phyloP scores from a whole-genome alignment of 2,888 invertebrate species.

The Luffia ferchaultella region DNA sequence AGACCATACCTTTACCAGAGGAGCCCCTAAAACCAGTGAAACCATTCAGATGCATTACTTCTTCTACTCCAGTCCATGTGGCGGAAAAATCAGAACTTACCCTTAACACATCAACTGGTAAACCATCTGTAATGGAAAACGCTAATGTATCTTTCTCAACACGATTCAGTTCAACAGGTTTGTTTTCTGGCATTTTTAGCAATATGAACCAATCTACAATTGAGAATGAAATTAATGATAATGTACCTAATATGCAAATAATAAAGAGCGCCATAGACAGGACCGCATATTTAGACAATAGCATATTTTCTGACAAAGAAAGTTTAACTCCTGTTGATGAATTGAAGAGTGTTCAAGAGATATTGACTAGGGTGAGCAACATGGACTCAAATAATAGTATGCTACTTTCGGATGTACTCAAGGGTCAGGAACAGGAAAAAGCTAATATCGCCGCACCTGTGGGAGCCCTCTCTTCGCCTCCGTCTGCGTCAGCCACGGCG shows the following conservation, averaged over 20 bases:
- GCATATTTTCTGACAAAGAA: constrained; percentile 43
- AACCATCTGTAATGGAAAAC: constrained; percentile 35
- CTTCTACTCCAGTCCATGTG: constrained; percentile 15
- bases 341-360: constrained; percentile 54
- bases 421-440: constrained; percentile 24
- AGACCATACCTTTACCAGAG: constrained; percentile 47
- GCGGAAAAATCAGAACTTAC: constrained; percentile 2
- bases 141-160: constrained; percentile 38
- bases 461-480: constrained; percentile 22
- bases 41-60: constrained; percentile 21
- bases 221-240: constrained; percentile 40
- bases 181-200: constrained; percentile 54
- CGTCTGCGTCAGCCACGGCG: too few species aligned
- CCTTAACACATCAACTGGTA: constrained; percentile 20
- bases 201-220: constrained; percentile 43
- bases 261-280: constrained; percentile 62
- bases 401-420: constrained; percentile 52
- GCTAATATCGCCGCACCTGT: constrained; percentile 19
- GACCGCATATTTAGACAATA: constrained; percentile 54
- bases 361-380: constrained; percentile 56
- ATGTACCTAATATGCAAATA: constrained; percentile 51
- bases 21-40: constrained; percentile 22
- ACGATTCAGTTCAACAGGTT: constrained; percentile 45
- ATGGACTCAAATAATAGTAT: constrained; percentile 63
- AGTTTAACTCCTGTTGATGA: constrained; percentile 47